Evolutionary conservation across 1,140 invertebrate genomes (phyloP), one percentile per base, ranked within the genome.

Genomic region (Centruroides vittatus): DNA sequence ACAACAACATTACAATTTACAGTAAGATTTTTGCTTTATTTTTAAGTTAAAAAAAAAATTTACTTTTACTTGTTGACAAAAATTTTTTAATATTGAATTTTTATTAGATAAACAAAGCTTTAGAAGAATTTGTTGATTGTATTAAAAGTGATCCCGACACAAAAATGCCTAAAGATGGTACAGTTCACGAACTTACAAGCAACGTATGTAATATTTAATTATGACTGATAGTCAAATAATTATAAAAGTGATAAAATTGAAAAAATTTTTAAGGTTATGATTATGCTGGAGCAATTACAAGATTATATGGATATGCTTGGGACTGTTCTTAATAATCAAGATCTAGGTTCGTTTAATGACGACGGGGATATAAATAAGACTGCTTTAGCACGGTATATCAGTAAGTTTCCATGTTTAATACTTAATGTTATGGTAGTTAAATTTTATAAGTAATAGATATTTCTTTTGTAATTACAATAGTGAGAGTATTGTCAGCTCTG

Each of bases 51-150:
- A 23, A 23, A 23, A 23, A 23, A 23, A 23, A 23, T 23, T 23
- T 23, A 23, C 23, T 23, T 23, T 23, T 23, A 23, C 23, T 23
- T 23, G 23, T 23, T 23, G 23, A 23, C 23, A 23, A 23, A 23
- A 23, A 23, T 41, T 6, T 41, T 41, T 8, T 0, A 41, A 66
- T 61, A 57, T 12, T 41, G 10, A 46, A 51, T 47, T 13, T 65
- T 41, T 69, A 70, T 10, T 61, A 91, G 88, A 89, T 88, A 54
- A 81, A 85, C 46, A 89, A 89, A 76, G 86, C 88, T 34, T 75
- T 97, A 63, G 93, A 97, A 73, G 90, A 94, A 68, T 96, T 96
- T 73, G 83, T 92, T 56, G 91, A 95, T 69, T 89, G 84, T 67
- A 84, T 97, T 54, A 81, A 89, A 68, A 84, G 82, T 61, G 92